Percentiles rank a stretch among this genome's conserved stretches.
phyloP scores from a whole-genome alignment of 2,888 invertebrate genomes.

The Spilosoma lubricipeda region DNA sequence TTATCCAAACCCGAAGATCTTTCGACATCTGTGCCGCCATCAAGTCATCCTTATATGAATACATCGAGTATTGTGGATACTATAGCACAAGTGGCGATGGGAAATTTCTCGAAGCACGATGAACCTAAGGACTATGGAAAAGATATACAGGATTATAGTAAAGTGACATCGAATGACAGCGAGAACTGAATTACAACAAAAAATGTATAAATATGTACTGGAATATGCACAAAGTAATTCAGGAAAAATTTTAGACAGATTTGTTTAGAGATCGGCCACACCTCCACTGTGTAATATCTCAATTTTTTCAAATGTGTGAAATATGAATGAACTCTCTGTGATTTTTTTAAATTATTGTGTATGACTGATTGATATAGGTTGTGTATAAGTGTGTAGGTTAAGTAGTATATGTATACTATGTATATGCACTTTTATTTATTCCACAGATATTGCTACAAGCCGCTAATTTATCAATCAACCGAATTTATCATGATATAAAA shows the following conservation, averaged over 20 bases:
- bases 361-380: neutral
- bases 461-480: neutral
- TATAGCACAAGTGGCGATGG: slow-evolving; percentile 79
- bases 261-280: neutral
- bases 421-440: slow-evolving; percentile 4
- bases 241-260: neutral
- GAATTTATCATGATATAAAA: neutral
- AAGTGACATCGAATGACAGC: slow-evolving; percentile 64
- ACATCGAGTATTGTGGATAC: slow-evolving; percentile 77
- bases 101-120: slow-evolving; percentile 77
- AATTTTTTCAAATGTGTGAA: neutral
- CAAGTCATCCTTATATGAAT: slow-evolving; percentile 78
- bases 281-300: slow-evolving; percentile 6
- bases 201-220: slow-evolving; percentile 2
- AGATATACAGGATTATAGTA: slow-evolving; percentile 73
- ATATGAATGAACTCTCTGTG: slow-evolving; percentile 19
- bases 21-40: slow-evolving; percentile 77
- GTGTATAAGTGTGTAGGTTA: slow-evolving; percentile 3
- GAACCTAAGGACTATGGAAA: slow-evolving; percentile 77
- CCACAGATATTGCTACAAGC: neutral
- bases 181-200: slow-evolving; percentile 57
- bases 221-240: neutral
- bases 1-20: slow-evolving; percentile 87
- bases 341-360: slow-evolving; percentile 14
- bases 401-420: too few relatives aligned